Conservation (phyloP, 2,113 vertebrate species). For the Triplophysa dalaica region DNA sequence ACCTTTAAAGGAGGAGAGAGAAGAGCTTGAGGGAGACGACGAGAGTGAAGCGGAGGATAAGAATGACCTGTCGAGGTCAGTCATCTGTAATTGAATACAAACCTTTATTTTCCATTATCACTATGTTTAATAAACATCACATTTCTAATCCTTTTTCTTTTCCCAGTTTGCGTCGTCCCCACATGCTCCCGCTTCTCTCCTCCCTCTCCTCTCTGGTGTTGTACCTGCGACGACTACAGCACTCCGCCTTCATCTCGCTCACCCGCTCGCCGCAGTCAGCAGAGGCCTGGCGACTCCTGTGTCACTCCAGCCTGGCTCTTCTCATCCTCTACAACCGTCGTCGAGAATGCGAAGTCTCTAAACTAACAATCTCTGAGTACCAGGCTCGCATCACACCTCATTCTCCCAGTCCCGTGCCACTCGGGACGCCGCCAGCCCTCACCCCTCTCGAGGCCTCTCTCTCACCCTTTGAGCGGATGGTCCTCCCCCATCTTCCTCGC, state of each 20-base stretch:
- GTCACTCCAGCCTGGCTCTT: slow-evolving; percentile 77
- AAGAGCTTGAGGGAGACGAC: slow-evolving; percentile 66
- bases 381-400: slow-evolving; percentile 62
- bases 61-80: slow-evolving; percentile 70
- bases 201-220: slow-evolving; percentile 75
- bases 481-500: slow-evolving; percentile 72
- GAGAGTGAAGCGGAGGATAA: slow-evolving; percentile 76
- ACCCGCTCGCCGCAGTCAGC: slow-evolving; percentile 73
- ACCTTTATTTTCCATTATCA: no score
- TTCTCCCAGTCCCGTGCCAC: slow-evolving; percentile 39
- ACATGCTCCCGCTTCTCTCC: slow-evolving; percentile 74
- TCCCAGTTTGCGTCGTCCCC: slow-evolving; percentile 66
- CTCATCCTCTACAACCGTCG: slow-evolving; percentile 80
- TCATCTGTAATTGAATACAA: no score
- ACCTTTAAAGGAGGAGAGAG: slow-evolving; percentile 60
- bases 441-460: slow-evolving; percentile 69
- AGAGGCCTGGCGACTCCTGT: slow-evolving; percentile 78
- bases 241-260: slow-evolving; percentile 73
- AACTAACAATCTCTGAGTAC: slow-evolving; percentile 77
- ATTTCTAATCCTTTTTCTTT: slow-evolving; percentile 1
- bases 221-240: slow-evolving; percentile 75
- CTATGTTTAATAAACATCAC: neutral
- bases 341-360: slow-evolving; percentile 78
- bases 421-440: slow-evolving; percentile 34
- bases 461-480: slow-evolving; percentile 75